Conservation (phyloP, 2,888 invertebrate genomes). For the Caenorhabditis macrosperma region DNA sequence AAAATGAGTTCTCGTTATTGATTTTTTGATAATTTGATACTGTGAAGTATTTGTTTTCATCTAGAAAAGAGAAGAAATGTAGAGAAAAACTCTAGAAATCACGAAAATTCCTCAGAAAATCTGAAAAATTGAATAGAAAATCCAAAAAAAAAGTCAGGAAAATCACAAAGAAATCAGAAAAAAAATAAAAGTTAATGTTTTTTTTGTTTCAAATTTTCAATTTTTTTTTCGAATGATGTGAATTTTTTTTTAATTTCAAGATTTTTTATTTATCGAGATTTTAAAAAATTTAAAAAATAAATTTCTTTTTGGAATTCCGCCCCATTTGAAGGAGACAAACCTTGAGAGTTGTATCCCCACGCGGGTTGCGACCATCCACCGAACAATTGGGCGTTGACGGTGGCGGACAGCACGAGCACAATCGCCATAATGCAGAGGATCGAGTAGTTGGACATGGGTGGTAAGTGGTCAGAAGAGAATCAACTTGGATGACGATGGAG, state of each 20-base stretch:
- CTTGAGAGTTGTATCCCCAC: slow-evolving; percentile 57
- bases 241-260: neutral
- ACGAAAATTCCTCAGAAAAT: no score
- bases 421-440: slow-evolving; percentile 52
- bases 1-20: no score
- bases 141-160: neutral
- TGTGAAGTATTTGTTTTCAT: no score
- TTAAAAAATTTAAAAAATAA: no score
- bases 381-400: slow-evolving; percentile 51
- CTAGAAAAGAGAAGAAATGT: no score
- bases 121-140: no score
- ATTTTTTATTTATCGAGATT: no score
- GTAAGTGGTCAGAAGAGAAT: slow-evolving; percentile 17
- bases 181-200: neutral
- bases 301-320: neutral
- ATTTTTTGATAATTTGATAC: no score
- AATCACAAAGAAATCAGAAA: no score
- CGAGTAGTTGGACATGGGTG: slow-evolving; percentile 46
- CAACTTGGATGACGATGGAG: slow-evolving; percentile 26
- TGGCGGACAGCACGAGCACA: slow-evolving; percentile 43
- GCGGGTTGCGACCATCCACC: slow-evolving; percentile 57
- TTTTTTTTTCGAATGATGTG: neutral
- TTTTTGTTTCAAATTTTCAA: neutral
- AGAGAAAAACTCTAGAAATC: no score
- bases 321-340: no score